Evolutionary conservation across 2,113 vertebrate genomes (phyloP).

Genomic region (Edolisoma coerulescens): DNA sequence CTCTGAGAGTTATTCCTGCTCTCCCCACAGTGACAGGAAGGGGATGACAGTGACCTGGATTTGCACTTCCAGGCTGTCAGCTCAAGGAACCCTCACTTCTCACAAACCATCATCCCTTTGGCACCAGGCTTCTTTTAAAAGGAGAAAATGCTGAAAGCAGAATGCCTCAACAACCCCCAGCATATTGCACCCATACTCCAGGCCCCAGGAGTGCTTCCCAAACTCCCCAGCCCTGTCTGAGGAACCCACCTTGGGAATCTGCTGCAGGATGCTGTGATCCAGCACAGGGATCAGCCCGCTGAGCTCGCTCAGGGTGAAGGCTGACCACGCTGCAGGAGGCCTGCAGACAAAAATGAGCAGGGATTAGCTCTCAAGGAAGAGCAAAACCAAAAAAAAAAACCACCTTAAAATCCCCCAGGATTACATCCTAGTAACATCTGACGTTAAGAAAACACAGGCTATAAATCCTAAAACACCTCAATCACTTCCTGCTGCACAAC

Average conservation of each 20-base stretch:
- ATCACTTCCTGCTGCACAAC: neutral
- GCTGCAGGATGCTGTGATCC: neutral
- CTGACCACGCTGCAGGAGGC: slow-evolving; percentile 34
- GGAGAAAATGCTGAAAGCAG: neutral
- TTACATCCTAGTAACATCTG: neutral
- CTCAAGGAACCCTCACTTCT: neutral
- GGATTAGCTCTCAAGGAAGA: neutral
- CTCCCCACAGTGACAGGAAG: neutral
- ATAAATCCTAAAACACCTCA: neutral
- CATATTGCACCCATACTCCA: neutral
- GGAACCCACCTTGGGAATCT: slow-evolving; percentile 46
- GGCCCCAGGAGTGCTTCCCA: neutral
- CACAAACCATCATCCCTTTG: neutral
- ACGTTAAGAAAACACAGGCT: neutral
- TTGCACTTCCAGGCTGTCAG: neutral
- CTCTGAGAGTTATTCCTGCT: neutral
- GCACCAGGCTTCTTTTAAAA: neutral
- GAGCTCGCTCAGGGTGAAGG: slow-evolving; percentile 43
- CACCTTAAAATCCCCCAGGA: neutral
- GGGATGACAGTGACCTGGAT: neutral
- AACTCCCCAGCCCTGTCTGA: neutral
- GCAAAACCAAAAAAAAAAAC: neutral
- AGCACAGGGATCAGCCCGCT: neutral
- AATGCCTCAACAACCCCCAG: neutral
- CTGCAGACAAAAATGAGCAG: neutral